A percentile compares a stretch with the other conserved stretches of the same genome.
Evolutionary conservation across 1,140 invertebrate species (phyloP).

Genomic region (Bombus ignitus): DNA sequence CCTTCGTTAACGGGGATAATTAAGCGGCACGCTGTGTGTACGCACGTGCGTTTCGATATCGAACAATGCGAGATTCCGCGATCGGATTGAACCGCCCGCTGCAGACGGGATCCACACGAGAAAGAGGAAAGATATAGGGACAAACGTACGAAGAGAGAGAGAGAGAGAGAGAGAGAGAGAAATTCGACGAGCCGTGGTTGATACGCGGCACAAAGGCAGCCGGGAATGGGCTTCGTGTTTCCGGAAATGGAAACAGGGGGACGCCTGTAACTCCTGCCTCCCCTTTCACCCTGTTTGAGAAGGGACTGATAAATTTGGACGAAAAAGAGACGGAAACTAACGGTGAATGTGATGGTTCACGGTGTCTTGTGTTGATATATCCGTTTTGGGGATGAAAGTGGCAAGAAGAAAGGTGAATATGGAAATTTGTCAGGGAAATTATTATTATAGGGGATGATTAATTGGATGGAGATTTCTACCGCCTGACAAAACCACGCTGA

Average conservation of each 20-base stretch:
- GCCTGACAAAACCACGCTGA: too few relatives aligned
- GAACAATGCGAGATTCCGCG: constrained; percentile 43
- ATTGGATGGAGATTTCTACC: not conserved
- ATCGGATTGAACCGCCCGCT: constrained; percentile 23
- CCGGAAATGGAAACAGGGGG: constrained; percentile 41
- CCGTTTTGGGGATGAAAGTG: too few relatives aligned
- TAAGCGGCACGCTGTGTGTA: constrained; percentile 42
- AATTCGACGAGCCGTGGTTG: not conserved
- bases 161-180: not conserved
- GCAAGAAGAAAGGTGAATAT: not conserved
- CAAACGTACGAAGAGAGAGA: not conserved
- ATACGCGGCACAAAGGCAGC: constrained; percentile 24
- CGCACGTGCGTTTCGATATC: constrained; percentile 24
- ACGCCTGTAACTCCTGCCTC: not conserved
- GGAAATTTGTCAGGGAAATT: not conserved
- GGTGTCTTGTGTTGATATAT: not conserved
- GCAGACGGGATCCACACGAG: not conserved
- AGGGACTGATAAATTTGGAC: constrained; percentile 29
- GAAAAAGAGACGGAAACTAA: not conserved
- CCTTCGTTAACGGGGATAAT: constrained; percentile 60
- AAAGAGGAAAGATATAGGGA: not conserved
- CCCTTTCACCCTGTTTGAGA: not conserved
- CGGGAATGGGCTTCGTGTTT: constrained; percentile 32
- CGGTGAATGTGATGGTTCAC: too few relatives aligned
- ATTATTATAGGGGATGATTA: not conserved